These are phyloP conservation scores for Diadophis punctatus DNA, from an alignment of 2,113 vertebrate species.

Conservation along the genomic window DNA sequence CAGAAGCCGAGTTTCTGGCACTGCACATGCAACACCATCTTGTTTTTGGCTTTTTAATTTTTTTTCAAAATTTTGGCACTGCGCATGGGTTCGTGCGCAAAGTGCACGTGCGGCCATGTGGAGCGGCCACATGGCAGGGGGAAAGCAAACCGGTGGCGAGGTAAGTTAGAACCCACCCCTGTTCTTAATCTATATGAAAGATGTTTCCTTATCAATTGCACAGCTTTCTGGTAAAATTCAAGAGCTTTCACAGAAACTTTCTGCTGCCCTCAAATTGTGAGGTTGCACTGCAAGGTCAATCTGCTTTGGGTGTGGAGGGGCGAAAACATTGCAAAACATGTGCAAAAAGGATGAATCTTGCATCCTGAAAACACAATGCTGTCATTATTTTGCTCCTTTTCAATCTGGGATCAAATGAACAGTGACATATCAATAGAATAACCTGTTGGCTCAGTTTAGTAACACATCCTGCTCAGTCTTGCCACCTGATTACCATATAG, in stretches of 20 bases:
- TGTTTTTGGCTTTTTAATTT: no score
- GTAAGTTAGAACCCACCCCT: no score
- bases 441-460: background rate
- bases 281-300: background rate
- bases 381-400: background rate
- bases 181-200: background rate
- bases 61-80: no score
- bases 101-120: no score
- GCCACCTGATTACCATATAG: background rate
- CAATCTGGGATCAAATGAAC: background rate
- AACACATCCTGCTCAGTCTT: background rate
- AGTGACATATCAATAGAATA: background rate
- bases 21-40: no score
- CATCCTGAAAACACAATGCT: background rate
- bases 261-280: background rate
- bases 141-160: no score
- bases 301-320: background rate
- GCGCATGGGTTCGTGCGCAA: no score
- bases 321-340: background rate
- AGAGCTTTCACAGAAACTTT: background rate
- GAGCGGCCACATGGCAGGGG: no score
- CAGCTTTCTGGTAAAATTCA: constrained; percentile 21
- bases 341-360: background rate
- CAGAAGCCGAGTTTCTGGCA: no score
- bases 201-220: background rate